Evolutionary conservation across 1,140 invertebrate species (phyloP).

Genomic region (Bombus pascuorum): DNA sequence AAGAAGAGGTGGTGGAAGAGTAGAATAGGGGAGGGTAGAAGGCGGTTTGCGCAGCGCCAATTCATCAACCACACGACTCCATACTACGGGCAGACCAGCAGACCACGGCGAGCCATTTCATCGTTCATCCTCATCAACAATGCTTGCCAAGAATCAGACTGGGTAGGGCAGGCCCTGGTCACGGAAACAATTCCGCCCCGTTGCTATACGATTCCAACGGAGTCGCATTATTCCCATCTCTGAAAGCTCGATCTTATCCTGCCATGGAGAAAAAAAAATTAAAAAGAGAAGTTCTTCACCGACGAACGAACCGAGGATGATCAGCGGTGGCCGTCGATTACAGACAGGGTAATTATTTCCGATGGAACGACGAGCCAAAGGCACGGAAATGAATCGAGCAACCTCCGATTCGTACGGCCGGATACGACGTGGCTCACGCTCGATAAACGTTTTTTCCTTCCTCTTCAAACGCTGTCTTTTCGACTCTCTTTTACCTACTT

Average conservation of each 20-base stretch:
- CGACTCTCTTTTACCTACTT: not conserved
- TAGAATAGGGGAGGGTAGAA: conserved; percentile 33
- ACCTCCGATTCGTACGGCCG: conserved; percentile 42
- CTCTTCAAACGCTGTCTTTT: not conserved
- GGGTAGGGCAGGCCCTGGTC: conserved; percentile 49
- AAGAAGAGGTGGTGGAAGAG: conserved; percentile 39
- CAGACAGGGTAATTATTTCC: conserved; percentile 62
- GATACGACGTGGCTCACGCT: conserved; percentile 28
- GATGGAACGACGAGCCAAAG: conserved; percentile 30
- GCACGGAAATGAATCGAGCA: conserved; percentile 47
- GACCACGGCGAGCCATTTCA: conserved; percentile 68
- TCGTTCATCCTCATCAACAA: conserved; percentile 77
- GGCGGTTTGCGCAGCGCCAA: conserved; percentile 69
- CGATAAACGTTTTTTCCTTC: conserved; percentile 36
- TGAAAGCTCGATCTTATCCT: conserved; percentile 33
- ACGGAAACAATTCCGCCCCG: conserved; percentile 60
- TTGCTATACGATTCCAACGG: conserved; percentile 54
- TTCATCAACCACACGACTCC: conserved; percentile 73
- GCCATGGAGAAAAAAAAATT: not conserved
- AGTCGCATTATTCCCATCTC: conserved; percentile 63
- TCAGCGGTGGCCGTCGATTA: conserved; percentile 51
- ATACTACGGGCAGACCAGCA: conserved; percentile 52
- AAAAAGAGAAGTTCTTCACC: not conserved
- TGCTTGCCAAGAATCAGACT: conserved; percentile 71
- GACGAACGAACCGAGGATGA: conserved; percentile 40